Percentiles rank a stretch among this genome's conserved stretches.
These are phyloP conservation scores for Drosophila tropicalis DNA, from an alignment of 1,140 invertebrate species.

Conservation along the genomic window DNA sequence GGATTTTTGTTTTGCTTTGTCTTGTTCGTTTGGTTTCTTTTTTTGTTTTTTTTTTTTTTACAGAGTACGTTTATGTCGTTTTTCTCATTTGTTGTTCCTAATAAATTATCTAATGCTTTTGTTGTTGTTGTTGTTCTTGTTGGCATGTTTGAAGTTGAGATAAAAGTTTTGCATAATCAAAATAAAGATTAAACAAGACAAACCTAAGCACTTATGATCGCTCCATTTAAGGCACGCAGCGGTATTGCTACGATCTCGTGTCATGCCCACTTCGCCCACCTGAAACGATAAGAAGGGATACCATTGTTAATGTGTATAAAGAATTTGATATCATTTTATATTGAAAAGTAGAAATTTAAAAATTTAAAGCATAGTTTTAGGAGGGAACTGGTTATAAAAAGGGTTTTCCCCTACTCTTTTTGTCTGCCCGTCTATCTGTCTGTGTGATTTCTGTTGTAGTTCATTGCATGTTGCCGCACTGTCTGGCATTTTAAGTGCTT, in stretches of 20 bases:
- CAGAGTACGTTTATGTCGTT: constrained; percentile 42
- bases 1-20: constrained; percentile 29
- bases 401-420: background rate
- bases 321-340: background rate
- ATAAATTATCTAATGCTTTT: constrained; percentile 72
- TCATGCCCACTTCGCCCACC: constrained; percentile 71
- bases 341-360: background rate
- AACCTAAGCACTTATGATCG: constrained; percentile 82
- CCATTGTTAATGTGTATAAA: background rate
- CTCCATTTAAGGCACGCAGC: constrained; percentile 74
- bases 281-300: constrained; percentile 35
- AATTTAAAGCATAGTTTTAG: background rate
- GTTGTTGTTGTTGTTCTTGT: constrained; percentile 65
- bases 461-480: constrained; percentile 78
- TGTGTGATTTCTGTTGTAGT: constrained; percentile 52
- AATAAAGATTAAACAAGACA: constrained; percentile 74
- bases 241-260: constrained; percentile 64
- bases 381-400: background rate
- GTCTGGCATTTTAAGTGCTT: constrained; percentile 77
- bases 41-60: constrained; percentile 39
- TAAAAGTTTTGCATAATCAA: constrained; percentile 69
- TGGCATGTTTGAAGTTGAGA: constrained; percentile 70
- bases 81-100: constrained; percentile 43
- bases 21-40: constrained; percentile 36
- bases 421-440: constrained; percentile 4